These are phyloP conservation scores for Strix uralensis DNA, from an alignment of 2,113 vertebrate species.

Conservation along the genomic window DNA sequence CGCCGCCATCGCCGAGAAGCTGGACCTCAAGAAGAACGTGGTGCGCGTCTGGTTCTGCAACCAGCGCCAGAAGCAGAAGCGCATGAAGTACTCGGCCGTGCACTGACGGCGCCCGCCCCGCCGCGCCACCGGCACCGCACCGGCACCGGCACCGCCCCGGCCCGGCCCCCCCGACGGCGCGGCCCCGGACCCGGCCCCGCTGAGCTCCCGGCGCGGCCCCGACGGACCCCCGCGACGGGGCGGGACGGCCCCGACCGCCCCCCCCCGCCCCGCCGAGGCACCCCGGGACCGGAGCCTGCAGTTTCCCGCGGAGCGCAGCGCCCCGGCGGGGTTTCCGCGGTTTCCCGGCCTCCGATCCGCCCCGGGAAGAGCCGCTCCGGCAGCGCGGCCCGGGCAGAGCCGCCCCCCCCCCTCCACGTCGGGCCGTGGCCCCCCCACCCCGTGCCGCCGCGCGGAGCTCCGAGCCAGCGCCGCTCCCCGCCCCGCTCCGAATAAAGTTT, in stretches of 20 bases:
- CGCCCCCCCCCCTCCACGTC: neutral
- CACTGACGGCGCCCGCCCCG: slow-evolving; percentile 72
- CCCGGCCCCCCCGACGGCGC: slow-evolving; percentile 45
- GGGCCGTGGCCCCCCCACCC: neutral
- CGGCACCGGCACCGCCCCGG: too few species aligned
- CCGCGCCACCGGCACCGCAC: too few species aligned
- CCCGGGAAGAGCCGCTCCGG: too few species aligned
- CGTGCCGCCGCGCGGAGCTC: slow-evolving; percentile 34
- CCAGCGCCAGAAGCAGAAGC: slow-evolving; percentile 99
- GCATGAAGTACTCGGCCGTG: slow-evolving; percentile 97
- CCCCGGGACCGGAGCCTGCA: neutral
- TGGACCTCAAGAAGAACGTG: slow-evolving; percentile 99
- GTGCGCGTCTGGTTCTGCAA: slow-evolving; percentile 99
- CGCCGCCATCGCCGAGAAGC: slow-evolving; percentile 95
- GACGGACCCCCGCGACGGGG: neutral
- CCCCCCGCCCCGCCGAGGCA: neutral
- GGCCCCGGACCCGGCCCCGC: too few species aligned
- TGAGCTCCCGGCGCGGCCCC: neutral
- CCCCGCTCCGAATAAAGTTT: slow-evolving; percentile 75
- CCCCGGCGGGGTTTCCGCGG: neutral
- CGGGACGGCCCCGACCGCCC: too few species aligned
- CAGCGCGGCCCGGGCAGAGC: neutral
- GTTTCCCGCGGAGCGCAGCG: neutral
- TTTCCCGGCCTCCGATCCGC: neutral
- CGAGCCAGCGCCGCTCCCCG: neutral